Base-by-base conservation (phyloP, 2,888 invertebrate species). In the Mimachlamys varia region DNA sequence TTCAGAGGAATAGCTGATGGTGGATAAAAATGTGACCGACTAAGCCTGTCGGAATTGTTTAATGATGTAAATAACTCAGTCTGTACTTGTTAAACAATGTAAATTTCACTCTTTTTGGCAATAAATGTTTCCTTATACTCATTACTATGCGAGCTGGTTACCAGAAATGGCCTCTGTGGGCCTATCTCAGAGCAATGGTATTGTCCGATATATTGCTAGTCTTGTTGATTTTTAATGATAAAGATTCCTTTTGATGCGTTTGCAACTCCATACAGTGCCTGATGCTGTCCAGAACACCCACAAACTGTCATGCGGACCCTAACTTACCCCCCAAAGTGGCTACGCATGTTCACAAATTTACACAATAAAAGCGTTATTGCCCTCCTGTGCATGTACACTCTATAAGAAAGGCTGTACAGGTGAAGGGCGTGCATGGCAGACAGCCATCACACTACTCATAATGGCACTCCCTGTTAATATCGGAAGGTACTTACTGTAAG, bases 331-430 rank as follows among this genome's bases (percentile, higher is more conserved):
- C 76, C 33, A 33, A 76, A 76, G 76, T 3, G 33, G 76, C 76
- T 33, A 76, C 76, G 76, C 76, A 76, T 76, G 76, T 76, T 76
- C 76, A 76, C 76, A 76, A 62, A 76, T 76, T 76, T 76, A 76
- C 76, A 76, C 76, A 76, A 76, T 76, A 76, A 76, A 76, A 76
- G 0, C 33, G 27, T 76, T 76, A 76, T 76, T 76, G 33, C 22
- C 33, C 76, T 76, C 33, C 27, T 76, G 76, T 76, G 76, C 76
- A 76, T 76, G 33, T 76, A 27, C 33, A 76, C 7, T 4, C 33
- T 22, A 33, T 76, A 33, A 76, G 33, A 33, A 76, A 76, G 33
- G 13, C 33, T 0, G 76, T 76, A 76, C 76, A 76, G 76, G 76
- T 76, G 76, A 76, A 33, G 76, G 76, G 76, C 13, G n/a, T 58